phyloP scores from a whole-genome alignment of 2,113 vertebrate species.

The Nycticorax nycticorax region DNA sequence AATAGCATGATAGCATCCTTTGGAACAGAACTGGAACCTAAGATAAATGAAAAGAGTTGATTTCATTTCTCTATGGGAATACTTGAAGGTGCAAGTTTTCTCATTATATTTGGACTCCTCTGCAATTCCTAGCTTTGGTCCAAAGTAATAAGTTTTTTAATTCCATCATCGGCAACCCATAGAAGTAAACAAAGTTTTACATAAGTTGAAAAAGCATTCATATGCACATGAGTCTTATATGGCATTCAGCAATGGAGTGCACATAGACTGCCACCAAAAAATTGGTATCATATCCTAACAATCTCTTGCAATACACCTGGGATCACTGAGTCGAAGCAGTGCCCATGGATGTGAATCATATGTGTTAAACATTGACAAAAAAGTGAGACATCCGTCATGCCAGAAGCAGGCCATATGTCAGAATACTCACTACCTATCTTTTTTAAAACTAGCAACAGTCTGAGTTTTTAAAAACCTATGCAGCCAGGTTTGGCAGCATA shows the following conservation, averaged over 20 bases:
- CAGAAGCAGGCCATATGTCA: neutral
- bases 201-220: neutral
- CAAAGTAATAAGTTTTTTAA: neutral
- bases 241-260: neutral
- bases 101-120: neutral
- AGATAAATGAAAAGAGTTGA: neutral
- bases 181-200: neutral
- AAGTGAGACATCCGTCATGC: neutral
- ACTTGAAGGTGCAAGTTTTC: neutral
- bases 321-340: neutral
- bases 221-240: neutral
- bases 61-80: neutral
- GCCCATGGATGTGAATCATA: neutral
- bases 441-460: neutral
- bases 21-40: neutral
- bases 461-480: neutral
- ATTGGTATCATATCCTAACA: neutral
- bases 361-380: neutral
- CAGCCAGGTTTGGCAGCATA: neutral
- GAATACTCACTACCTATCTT: neutral
- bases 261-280: neutral
- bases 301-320: neutral
- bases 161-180: neutral
- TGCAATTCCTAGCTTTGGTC: neutral
- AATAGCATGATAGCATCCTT: neutral